Percentiles rank a stretch among this genome's conserved stretches.
Conservation (phyloP, 2,113 vertebrate genomes). For the Butorides virescens region DNA sequence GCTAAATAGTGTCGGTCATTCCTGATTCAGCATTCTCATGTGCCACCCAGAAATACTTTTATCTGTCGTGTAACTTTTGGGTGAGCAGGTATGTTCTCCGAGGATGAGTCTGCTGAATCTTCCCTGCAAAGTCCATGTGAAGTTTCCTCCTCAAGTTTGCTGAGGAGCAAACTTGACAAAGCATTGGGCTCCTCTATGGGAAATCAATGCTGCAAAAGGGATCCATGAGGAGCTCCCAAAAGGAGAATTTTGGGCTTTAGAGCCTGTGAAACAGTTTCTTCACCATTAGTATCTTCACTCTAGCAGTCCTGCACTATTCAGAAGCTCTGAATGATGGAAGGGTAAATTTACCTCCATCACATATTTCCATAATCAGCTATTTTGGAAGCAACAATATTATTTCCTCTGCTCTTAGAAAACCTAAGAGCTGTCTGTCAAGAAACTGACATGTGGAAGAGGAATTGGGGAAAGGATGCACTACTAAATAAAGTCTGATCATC, state of each 20-base stretch:
- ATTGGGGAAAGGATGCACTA: background rate
- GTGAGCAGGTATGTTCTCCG: background rate
- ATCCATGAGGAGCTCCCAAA: background rate
- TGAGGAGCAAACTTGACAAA: background rate
- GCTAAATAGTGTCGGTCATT: background rate
- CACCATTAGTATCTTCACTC: background rate
- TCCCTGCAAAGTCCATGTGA: background rate
- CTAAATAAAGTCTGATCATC: background rate
- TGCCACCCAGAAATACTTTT: background rate
- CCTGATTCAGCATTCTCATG: background rate
- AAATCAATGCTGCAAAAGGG: background rate
- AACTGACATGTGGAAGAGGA: background rate
- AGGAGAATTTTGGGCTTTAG: background rate
- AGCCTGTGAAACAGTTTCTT: background rate
- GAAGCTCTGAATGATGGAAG: background rate
- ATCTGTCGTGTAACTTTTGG: background rate
- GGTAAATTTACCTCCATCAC: background rate
- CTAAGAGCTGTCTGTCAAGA: background rate
- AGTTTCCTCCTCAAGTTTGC: background rate
- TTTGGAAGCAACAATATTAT: background rate
- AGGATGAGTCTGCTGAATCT: background rate
- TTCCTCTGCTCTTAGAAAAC: background rate
- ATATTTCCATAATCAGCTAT: background rate
- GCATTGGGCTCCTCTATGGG: background rate
- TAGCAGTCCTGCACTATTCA: background rate